Conservation (phyloP, 2,113 vertebrate species). For the Triplophysa tibetana region DNA sequence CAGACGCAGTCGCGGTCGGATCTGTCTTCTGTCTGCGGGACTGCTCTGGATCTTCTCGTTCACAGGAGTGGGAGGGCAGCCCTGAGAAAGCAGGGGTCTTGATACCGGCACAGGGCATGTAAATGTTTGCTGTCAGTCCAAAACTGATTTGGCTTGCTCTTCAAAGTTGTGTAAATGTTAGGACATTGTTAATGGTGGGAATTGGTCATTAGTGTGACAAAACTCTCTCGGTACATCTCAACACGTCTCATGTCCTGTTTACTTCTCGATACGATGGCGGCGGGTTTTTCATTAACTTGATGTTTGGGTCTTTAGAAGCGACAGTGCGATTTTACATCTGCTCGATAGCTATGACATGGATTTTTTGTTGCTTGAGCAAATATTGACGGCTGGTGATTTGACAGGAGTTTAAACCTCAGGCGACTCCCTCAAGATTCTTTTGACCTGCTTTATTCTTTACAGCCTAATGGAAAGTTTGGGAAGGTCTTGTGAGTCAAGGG, state of each 20-base stretch:
- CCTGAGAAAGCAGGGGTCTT: constrained; percentile 47
- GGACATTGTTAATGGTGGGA: constrained; percentile 24
- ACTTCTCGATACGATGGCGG: constrained; percentile 11
- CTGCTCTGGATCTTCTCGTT: constrained; percentile 52
- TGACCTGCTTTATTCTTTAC: constrained; percentile 33
- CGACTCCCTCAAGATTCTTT: constrained; percentile 27
- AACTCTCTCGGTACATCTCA: neutral
- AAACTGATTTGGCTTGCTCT: constrained; percentile 39
- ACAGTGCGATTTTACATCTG: constrained; percentile 29
- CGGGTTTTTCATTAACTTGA: neutral
- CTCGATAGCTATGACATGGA: constrained; percentile 15
- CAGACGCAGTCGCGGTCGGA: constrained; percentile 42
- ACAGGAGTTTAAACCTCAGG: constrained; percentile 4
- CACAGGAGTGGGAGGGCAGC: constrained; percentile 26
- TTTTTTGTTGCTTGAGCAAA: constrained; percentile 10
- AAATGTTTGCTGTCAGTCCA: constrained; percentile 36
- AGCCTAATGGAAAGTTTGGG: constrained; percentile 41
- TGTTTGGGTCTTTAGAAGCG: constrained; percentile 3
- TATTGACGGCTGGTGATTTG: constrained; percentile 22
- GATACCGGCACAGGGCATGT: constrained; percentile 41
- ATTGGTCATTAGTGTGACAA: constrained; percentile 27
- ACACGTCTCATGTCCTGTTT: constrained; percentile 14
- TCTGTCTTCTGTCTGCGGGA: constrained; percentile 34
- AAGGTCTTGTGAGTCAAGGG: constrained; percentile 45
- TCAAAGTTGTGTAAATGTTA: constrained; percentile 43